These are phyloP conservation scores for Cyclargus thomasi DNA, from an alignment of 1,140 invertebrate genomes.

Conservation along the genomic window DNA sequence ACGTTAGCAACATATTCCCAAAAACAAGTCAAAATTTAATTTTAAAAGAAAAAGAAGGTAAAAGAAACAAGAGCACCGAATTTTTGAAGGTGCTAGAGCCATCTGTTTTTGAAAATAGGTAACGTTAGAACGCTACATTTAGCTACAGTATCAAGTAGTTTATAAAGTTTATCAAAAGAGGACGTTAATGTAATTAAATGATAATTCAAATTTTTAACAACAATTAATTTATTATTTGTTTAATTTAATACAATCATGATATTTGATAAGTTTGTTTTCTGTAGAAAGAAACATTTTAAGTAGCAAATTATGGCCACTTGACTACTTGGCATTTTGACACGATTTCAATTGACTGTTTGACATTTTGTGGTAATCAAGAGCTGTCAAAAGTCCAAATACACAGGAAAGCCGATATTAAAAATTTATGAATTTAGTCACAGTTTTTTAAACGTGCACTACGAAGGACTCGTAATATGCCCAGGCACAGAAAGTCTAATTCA, in stretches of 20 bases:
- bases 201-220: too few species aligned
- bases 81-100: not conserved
- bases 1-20: not conserved
- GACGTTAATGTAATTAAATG: not conserved
- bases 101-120: not conserved
- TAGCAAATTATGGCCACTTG: not conserved
- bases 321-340: slow-evolving; percentile 1
- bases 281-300: too few species aligned
- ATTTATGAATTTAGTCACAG: not conserved
- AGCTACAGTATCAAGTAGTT: not conserved
- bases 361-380: not conserved
- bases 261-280: too few species aligned
- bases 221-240: too few species aligned
- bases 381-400: not conserved
- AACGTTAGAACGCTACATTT: not conserved
- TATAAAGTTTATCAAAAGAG: not conserved
- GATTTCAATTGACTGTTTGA: slow-evolving; percentile 1
- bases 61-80: not conserved
- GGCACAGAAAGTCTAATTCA: slow-evolving; percentile 46
- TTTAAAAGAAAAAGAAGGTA: not conserved
- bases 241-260: too few species aligned
- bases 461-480: slow-evolving; percentile 46
- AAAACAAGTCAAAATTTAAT: not conserved
- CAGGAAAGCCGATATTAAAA: not conserved
- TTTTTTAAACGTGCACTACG: slow-evolving; percentile 22